phyloP scores from a whole-genome alignment of 2,797 vertebrate genomes.

The Muscicapa comitata region DNA sequence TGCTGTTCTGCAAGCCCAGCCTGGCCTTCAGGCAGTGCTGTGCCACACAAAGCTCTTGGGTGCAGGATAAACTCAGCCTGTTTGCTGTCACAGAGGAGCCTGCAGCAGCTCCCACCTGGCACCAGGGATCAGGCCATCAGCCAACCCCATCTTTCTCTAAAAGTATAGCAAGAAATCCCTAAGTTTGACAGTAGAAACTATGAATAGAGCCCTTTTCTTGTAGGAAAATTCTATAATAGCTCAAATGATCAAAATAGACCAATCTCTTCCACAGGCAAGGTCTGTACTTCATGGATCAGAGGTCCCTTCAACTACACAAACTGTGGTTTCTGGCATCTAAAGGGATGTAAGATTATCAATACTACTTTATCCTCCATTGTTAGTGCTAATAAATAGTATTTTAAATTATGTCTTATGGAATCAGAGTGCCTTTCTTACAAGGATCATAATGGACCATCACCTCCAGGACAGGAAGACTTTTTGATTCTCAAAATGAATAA shows the following conservation, averaged over 20 bases:
- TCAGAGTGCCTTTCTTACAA: background rate
- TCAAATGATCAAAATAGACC: background rate
- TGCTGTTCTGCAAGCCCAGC: background rate
- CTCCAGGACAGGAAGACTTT: background rate
- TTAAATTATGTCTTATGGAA: background rate
- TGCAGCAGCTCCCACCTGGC: background rate
- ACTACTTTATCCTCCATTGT: background rate
- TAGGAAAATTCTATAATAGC: background rate
- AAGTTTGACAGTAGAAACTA: background rate
- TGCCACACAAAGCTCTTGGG: background rate
- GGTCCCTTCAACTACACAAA: background rate
- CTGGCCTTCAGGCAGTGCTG: background rate
- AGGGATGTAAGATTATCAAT: background rate
- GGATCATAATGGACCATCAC: background rate
- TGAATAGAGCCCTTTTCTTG: background rate
- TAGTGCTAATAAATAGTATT: background rate
- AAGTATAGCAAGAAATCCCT: background rate
- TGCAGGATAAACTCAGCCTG: background rate
- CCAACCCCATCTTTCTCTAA: background rate
- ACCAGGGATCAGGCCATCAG: background rate
- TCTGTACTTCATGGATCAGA: background rate
- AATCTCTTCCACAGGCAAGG: background rate
- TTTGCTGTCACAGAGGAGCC: background rate
- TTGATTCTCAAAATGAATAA: background rate
- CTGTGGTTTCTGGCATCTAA: background rate